Evolutionary conservation across 2,113 vertebrate genomes (phyloP), one percentile per base, ranked within the genome.

Genomic region (Thryonomys swinderianus): DNA sequence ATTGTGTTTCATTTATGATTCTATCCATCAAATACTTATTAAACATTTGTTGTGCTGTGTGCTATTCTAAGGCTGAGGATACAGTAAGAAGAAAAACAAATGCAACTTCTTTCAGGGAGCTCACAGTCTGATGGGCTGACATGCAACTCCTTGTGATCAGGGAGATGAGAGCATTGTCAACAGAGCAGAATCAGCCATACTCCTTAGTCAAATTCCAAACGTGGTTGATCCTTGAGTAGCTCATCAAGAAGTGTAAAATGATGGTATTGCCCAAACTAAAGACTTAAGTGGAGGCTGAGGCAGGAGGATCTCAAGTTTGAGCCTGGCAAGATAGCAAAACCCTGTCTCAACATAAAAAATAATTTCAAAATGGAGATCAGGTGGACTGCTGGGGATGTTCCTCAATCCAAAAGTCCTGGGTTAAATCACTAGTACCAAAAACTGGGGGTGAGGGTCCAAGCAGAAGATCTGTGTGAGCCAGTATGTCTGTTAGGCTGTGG

Each of bases 401-500:
- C 13, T 48, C 71, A 74, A 21, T 48, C 42, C 71, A 74, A 42
- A 74, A 13, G 45, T 74, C 13, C 73, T 76, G 42, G 42, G 73
- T 76, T 48, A 42, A 48, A 17, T 16, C 42, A 27, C 23, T 6
- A 14, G 14, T 30, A 17, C 25, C 14, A 9, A 32, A 48, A 42
- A 25, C 27, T 30, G 59, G 21, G 59, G 21, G 14, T 16, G 11
- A 9, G 66, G 34, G 16, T 8, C 10, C 23, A 5, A 57, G 57
- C 0, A 18, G 64, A 61, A 59, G 67, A 67, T 34, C 37, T 1
- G 0, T 14, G 0, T 1, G 20, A 55, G 11, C 57, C 20, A 8
- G 69, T 18, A 3, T 4, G 2, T 32, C 79, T 48, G 4, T 34
- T 18, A 78, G 37, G 27, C 66, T 5, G 2, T 1, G n/a, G 42